Conservation (phyloP, 2,797 vertebrate genomes). For the Megalops cyprinoides region DNA sequence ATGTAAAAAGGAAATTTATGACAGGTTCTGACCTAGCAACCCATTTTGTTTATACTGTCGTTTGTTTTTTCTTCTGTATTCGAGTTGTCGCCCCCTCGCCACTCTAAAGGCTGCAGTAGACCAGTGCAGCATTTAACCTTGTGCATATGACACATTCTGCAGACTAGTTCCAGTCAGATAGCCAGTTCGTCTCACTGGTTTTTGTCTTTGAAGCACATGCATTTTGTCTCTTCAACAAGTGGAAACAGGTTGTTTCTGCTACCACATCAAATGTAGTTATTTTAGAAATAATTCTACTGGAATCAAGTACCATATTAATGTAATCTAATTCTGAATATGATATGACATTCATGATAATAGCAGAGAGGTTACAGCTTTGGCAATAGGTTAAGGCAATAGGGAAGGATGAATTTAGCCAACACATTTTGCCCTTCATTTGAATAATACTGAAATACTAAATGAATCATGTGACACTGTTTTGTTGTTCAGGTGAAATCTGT, state of each 20-base stretch:
- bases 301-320: neutral
- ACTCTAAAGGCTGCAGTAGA: neutral
- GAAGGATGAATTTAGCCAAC: too few relatives aligned
- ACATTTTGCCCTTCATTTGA: too few relatives aligned
- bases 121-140: too few relatives aligned
- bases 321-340: neutral
- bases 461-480: neutral
- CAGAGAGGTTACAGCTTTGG: neutral
- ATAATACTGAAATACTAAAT: neutral
- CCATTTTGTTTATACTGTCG: too few relatives aligned
- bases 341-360: neutral
- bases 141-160: too few relatives aligned
- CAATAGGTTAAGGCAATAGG: neutral
- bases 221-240: too few relatives aligned
- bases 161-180: too few relatives aligned
- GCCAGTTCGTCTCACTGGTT: too few relatives aligned
- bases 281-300: neutral
- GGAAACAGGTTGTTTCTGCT: neutral
- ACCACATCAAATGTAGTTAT: neutral
- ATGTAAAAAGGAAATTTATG: too few relatives aligned
- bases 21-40: too few relatives aligned
- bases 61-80: neutral
- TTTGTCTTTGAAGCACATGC: too few relatives aligned
- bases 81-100: neutral
- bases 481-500: neutral